These are phyloP conservation scores for Cololabis saira DNA, from an alignment of 2,113 vertebrate genomes.

Conservation along the genomic window DNA sequence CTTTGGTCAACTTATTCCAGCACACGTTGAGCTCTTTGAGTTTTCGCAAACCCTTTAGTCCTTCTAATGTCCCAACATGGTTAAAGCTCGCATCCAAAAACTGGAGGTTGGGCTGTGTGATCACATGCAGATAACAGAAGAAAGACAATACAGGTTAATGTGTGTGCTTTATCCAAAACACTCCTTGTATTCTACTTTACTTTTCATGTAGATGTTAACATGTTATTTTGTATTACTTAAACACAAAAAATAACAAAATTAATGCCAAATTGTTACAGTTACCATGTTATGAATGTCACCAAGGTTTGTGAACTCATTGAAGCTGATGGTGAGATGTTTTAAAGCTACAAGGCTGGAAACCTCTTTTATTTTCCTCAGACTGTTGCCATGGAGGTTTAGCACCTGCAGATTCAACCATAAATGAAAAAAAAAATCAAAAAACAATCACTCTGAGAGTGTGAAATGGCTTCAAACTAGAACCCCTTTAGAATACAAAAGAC, in stretches of 20 bases:
- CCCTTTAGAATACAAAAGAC: conserved; percentile 23
- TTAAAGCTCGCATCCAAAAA: conserved; percentile 87
- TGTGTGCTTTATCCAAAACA: neutral
- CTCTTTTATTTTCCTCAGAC: conserved; percentile 82
- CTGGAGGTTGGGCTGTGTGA: conserved; percentile 81
- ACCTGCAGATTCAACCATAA: conserved; percentile 60
- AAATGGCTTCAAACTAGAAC: conserved; percentile 6
- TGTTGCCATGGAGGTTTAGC: conserved; percentile 87
- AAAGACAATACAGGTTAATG: neutral
- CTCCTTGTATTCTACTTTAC: neutral
- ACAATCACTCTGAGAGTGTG: neutral
- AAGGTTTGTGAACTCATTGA: conserved; percentile 85
- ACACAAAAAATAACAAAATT: neutral
- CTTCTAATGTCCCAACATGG: conserved; percentile 80
- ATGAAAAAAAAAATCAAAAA: neutral
- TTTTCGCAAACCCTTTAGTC: conserved; percentile 77
- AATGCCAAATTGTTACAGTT: conserved; percentile 34
- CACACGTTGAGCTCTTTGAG: conserved; percentile 85
- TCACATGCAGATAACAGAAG: neutral
- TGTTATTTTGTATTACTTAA: neutral
- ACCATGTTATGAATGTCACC: conserved; percentile 86
- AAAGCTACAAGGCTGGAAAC: conserved; percentile 80
- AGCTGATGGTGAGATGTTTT: conserved; percentile 83
- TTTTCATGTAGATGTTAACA: neutral
- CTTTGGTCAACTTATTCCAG: conserved; percentile 85